These are phyloP conservation scores for Lutjanus argentimaculatus DNA, from an alignment of 2,797 vertebrate species.

Conservation along the genomic window DNA sequence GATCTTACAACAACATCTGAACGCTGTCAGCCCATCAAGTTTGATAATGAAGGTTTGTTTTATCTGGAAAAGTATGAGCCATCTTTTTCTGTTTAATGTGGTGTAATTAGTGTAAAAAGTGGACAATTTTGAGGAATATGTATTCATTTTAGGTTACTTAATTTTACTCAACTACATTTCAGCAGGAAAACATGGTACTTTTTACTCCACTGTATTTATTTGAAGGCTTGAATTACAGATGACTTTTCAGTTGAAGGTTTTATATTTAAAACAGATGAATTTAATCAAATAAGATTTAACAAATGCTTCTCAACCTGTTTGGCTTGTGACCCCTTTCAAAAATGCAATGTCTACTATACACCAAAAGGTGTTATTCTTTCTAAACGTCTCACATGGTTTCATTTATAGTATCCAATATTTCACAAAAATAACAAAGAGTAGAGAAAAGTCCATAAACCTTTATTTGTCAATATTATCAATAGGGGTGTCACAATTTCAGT, in stretches of 20 bases:
- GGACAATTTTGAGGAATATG: background rate
- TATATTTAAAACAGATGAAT: background rate
- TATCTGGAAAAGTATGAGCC: background rate
- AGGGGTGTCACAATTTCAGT: no score
- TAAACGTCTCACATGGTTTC: background rate
- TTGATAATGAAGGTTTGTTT: constrained; percentile 88
- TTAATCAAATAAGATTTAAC: background rate
- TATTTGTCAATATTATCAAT: no score
- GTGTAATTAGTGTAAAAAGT: background rate
- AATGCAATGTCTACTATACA: background rate
- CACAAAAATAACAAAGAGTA: background rate
- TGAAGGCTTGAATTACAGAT: background rate
- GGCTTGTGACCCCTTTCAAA: background rate
- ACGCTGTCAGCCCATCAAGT: constrained; percentile 86
- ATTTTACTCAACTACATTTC: background rate
- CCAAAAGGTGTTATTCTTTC: background rate
- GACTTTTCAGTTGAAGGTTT: background rate
- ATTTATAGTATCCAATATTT: background rate
- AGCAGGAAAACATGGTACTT: background rate
- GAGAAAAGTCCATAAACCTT: no score
- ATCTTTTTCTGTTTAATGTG: background rate
- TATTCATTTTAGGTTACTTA: background rate
- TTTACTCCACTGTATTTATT: background rate
- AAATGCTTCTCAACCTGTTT: background rate
- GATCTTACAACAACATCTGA: constrained; percentile 83